phyloP scores from a whole-genome alignment of 2,113 vertebrate genomes.

The Ammospiza caudacuta region DNA sequence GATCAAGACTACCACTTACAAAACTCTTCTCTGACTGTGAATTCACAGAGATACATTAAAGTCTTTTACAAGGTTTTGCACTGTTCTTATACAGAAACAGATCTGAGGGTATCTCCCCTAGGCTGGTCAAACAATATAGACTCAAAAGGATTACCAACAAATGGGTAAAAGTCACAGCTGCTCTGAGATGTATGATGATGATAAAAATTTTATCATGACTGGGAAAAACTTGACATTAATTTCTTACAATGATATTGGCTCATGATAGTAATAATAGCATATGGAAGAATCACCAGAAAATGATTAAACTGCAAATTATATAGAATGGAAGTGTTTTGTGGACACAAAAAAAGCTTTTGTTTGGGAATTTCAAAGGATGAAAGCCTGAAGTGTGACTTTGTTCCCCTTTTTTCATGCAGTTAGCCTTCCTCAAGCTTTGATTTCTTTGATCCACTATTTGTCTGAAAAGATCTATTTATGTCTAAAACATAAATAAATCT shows the following conservation, averaged over 20 bases:
- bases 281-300: not conserved
- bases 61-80: not conserved
- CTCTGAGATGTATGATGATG: not conserved
- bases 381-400: not conserved
- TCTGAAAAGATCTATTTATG: not conserved
- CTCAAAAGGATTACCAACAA: not conserved
- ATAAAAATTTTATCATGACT: not conserved
- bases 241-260: not conserved
- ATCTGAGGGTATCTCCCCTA: not conserved
- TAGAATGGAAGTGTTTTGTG: not conserved
- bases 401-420: not conserved
- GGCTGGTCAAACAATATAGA: not conserved
- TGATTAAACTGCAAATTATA: not conserved
- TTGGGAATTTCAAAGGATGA: not conserved
- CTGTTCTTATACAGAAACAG: not conserved
- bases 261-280: not conserved
- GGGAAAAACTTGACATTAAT: not conserved
- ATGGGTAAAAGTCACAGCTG: not conserved
- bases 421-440: not conserved
- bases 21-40: not conserved
- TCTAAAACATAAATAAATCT: not conserved
- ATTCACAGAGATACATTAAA: not conserved
- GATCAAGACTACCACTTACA: not conserved
- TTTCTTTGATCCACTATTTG: not conserved
- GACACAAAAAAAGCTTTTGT: not conserved